Evolutionary conservation across 2,797 vertebrate species (phyloP).

Genomic region (Podarcis siculus): DNA sequence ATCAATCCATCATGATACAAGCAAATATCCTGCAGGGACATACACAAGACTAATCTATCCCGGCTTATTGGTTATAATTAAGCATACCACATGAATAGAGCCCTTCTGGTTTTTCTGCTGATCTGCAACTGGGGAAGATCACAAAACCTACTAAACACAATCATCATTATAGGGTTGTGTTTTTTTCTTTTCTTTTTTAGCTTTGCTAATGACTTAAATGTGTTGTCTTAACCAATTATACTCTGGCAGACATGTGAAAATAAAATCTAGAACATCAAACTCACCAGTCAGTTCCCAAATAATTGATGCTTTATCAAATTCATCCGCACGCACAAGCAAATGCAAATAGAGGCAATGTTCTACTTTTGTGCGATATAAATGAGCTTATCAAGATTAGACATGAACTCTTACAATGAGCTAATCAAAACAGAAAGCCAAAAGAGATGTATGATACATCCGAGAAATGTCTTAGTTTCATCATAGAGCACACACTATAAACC

Average conservation of each 20-base stretch:
- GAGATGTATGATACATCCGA: slow-evolving; percentile 52
- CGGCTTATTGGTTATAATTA: slow-evolving; percentile 64
- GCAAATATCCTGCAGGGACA: slow-evolving; percentile 55
- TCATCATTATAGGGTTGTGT: slow-evolving; percentile 54
- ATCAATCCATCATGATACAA: slow-evolving; percentile 55
- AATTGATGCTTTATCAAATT: slow-evolving; percentile 6
- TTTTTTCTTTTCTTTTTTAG: slow-evolving; percentile 24
- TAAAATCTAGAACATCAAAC: slow-evolving; percentile 44
- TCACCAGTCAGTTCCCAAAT: slow-evolving; percentile 10
- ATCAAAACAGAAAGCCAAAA: slow-evolving; percentile 14
- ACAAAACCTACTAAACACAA: slow-evolving; percentile 66
- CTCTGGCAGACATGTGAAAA: slow-evolving; percentile 53
- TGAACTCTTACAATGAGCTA: not conserved
- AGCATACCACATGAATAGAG: slow-evolving; percentile 56
- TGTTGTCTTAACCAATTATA: slow-evolving; percentile 58
- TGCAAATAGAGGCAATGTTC: not conserved
- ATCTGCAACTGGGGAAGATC: slow-evolving; percentile 66
- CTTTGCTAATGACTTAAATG: slow-evolving; percentile 54
- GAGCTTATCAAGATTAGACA: not conserved
- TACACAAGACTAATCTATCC: slow-evolving; percentile 50
- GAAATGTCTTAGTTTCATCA: slow-evolving; percentile 55
- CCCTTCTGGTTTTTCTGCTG: slow-evolving; percentile 59
- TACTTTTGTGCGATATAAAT: not conserved
- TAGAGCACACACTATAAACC: not conserved
- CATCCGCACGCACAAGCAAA: not conserved